phyloP scores from a whole-genome alignment of 2,888 invertebrate species.

The Tetanocera ferruginea region DNA sequence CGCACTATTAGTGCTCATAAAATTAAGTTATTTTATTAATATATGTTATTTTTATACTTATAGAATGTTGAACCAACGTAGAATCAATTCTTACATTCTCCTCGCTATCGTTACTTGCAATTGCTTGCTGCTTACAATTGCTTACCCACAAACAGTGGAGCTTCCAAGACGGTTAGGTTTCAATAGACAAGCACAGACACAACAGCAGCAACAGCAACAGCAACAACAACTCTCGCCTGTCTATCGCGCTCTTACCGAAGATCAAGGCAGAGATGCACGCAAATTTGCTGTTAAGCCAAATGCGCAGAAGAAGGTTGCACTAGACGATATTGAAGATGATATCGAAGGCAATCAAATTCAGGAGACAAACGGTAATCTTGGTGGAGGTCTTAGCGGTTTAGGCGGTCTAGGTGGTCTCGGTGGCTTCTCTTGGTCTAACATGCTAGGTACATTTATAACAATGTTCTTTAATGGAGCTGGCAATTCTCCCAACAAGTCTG shows the following conservation, averaged over 20 bases:
- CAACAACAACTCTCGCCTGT: conserved; percentile 60
- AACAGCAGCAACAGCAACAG: conserved; percentile 41
- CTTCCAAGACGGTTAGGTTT: conserved; percentile 58
- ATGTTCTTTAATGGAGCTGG: conserved; percentile 83
- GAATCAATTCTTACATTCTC: conserved; percentile 78
- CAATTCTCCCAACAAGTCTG: conserved; percentile 81
- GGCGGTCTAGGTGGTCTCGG: conserved; percentile 72
- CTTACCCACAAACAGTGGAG: conserved; percentile 74
- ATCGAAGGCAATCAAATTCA: conserved; percentile 82
- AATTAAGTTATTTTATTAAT: too few relatives aligned
- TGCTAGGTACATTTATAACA: conserved; percentile 88
- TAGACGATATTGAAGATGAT: conserved; percentile 87
- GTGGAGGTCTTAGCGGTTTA: conserved; percentile 68
- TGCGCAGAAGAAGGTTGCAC: conserved; percentile 87
- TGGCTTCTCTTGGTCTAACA: conserved; percentile 90
- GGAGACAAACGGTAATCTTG: conserved; percentile 71
- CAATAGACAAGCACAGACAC: conserved; percentile 33
- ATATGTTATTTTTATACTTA: conserved; percentile 30
- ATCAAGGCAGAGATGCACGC: conserved; percentile 66
- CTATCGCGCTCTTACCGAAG: conserved; percentile 52
- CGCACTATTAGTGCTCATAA: too few relatives aligned
- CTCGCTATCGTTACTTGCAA: conserved; percentile 79
- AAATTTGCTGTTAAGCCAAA: conserved; percentile 93
- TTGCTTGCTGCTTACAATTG: conserved; percentile 77
- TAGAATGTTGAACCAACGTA: conserved; percentile 77